A percentile compares a stretch with the other conserved stretches of the same genome.
These are phyloP conservation scores for Catharus fuscescens DNA, from an alignment of 2,113 vertebrate genomes.

Conservation along the genomic window DNA sequence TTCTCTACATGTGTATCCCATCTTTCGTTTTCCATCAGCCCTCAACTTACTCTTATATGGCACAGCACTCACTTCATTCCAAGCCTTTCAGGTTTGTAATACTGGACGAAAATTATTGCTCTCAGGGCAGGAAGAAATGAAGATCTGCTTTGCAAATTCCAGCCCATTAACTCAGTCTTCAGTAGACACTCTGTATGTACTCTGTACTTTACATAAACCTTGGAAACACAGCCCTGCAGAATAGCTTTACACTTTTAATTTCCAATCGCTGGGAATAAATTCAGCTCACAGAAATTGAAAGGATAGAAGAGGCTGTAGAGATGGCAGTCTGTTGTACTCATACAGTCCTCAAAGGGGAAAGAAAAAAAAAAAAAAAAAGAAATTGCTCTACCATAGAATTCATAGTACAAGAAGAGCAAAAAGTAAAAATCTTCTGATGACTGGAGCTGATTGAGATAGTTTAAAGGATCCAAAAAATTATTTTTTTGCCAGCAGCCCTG, in stretches of 20 bases:
- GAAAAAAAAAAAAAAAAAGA: not conserved
- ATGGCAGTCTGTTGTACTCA: not conserved
- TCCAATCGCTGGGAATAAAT: not conserved
- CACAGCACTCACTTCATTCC: not conserved
- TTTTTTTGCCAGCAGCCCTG: not conserved
- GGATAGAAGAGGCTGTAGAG: not conserved
- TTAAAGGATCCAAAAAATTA: not conserved
- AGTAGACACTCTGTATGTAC: not conserved
- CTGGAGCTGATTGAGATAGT: not conserved
- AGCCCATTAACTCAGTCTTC: not conserved
- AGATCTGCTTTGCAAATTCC: not conserved
- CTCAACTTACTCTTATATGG: not conserved
- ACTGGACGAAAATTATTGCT: not conserved
- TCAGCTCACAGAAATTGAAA: not conserved
- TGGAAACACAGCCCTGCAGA: not conserved
- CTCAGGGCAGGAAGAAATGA: not conserved
- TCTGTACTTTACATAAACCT: not conserved
- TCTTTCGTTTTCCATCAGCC: not conserved
- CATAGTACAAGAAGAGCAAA: not conserved
- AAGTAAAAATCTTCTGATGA: not conserved
- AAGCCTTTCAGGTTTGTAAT: not conserved
- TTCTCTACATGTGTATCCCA: fast-evolving
- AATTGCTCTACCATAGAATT: not conserved
- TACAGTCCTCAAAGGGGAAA: not conserved
- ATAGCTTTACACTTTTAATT: not conserved